Base-by-base conservation (phyloP, 2,888 invertebrate genomes). In the Drosophila bunnanda region DNA sequence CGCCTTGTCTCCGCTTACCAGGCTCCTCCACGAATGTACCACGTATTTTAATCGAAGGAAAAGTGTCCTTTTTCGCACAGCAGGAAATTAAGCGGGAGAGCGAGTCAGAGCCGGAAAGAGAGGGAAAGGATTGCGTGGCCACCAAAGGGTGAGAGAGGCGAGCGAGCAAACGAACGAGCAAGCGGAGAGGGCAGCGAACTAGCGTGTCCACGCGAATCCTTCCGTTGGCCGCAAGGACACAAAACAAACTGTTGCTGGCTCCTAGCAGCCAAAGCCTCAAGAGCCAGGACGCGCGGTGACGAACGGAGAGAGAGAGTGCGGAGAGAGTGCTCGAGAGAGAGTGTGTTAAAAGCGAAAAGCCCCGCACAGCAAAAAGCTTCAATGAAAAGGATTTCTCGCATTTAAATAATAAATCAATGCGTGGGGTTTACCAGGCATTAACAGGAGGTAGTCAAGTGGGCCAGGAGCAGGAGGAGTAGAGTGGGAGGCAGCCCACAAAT, bases 161-260 rank as follows among this genome's bases (percentile, higher is more conserved):
- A 12, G 48, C 50, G 17, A 22, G 50, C 48, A 17, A 52, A 22
- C 22, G 25, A 66, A 30, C 39, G 25, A 53, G 62, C 44, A 36
- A 60, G 52, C 48, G 32, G 36, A n/a, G 32, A 30, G 55, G 25
- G 32, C 44, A 58, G 44, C 66, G 38, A 61, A 32, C 68, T 55
- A 57, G 39, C 53, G 59, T 17, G 48, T 55, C 50, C 62, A 38
- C 39, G 39, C 73, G 68, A 76, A 70, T 80, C 79, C 89, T 79
- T 77, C 75, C 80, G 77, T 65, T 66, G 20, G 50, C 59, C 60
- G 79, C 82, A 78, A 90, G 82, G 56, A 70, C 77, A 58, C 77
- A 72, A 76, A 89, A 84, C 89, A 90, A 89, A 89, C 89, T 89
- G 89, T 89, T 89, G 90, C 89, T 89, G 71, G 38, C 50, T 17